These are phyloP conservation scores for Dynastes grantii DNA, from an alignment of 2,888 invertebrate species.

Conservation along the genomic window DNA sequence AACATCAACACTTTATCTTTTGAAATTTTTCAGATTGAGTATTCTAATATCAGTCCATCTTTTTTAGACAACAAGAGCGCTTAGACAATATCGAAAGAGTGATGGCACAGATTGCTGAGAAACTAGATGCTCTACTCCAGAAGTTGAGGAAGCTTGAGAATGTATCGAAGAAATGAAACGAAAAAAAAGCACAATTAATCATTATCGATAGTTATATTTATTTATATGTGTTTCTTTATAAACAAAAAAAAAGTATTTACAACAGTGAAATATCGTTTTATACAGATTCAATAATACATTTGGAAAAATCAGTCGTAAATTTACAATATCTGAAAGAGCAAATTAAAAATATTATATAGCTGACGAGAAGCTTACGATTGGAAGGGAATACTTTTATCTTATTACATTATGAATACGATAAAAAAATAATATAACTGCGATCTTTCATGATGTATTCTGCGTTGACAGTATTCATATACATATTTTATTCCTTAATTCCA, in stretches of 20 bases:
- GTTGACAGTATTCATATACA: constrained; percentile 38
- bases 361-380: constrained; percentile 21
- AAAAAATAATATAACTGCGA: constrained; percentile 42
- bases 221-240: constrained; percentile 50
- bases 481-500: constrained; percentile 29
- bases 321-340: constrained; percentile 26
- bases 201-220: constrained; percentile 49
- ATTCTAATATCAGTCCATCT: neutral
- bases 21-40: no score
- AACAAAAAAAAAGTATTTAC: constrained; percentile 50
- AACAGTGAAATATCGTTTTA: constrained; percentile 53
- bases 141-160: constrained; percentile 59
- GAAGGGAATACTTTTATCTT: constrained; percentile 27
- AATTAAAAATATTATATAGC: constrained; percentile 1
- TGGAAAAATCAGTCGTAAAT: constrained; percentile 47
- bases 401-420: constrained; percentile 38
- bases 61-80: constrained; percentile 64
- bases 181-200: neutral
- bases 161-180: constrained; percentile 29
- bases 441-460: constrained; percentile 58
- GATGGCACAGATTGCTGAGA: constrained; percentile 58
- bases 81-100: constrained; percentile 62
- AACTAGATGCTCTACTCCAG: constrained; percentile 59
- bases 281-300: constrained; percentile 45
- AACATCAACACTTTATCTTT: no score